Percentiles rank a stretch among this genome's conserved stretches.
Evolutionary conservation across 1,140 invertebrate genomes (phyloP).

Genomic region (Lasioglossum baleicum): DNA sequence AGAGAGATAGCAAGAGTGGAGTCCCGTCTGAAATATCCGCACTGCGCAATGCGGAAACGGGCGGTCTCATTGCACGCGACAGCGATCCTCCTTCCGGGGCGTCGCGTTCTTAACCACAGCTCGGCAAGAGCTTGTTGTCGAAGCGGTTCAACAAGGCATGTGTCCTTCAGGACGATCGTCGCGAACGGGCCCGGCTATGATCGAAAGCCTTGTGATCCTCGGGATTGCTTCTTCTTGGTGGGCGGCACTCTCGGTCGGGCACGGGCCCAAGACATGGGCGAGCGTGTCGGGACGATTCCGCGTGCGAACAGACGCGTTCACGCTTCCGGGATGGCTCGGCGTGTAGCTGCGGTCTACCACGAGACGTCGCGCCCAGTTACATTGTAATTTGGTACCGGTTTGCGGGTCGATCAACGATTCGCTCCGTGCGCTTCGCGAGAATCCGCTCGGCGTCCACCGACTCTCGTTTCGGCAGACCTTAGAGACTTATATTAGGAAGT

Average conservation of each 20-base stretch:
- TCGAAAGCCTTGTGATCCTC: constrained; percentile 20
- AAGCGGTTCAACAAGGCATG: constrained; percentile 44
- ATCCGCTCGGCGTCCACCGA: too few species aligned
- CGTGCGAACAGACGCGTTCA: background rate
- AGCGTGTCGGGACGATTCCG: background rate
- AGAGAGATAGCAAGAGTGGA: too few species aligned
- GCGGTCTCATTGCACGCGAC: background rate
- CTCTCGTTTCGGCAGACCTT: too few species aligned
- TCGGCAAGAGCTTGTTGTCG: constrained; percentile 11
- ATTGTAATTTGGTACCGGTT: constrained; percentile 44
- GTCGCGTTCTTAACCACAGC: constrained; percentile 53
- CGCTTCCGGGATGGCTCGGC: constrained; percentile 25
- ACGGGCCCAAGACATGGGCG: constrained; percentile 2
- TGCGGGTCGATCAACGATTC: constrained; percentile 14
- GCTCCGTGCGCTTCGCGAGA: too few species aligned
- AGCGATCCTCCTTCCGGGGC: constrained; percentile 9
- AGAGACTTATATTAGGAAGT: too few species aligned
- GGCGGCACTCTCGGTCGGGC: background rate
- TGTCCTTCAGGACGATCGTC: constrained; percentile 29
- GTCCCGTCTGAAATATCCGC: background rate
- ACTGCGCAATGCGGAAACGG: constrained; percentile 41
- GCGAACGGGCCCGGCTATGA: constrained; percentile 6
- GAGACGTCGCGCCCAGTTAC: constrained; percentile 23
- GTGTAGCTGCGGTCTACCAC: constrained; percentile 41
- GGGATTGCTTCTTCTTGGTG: background rate